Percentiles rank a stretch among this genome's conserved stretches.
Evolutionary conservation across 2,888 invertebrate species (phyloP).

Genomic region (Habrosyne pyritoides): DNA sequence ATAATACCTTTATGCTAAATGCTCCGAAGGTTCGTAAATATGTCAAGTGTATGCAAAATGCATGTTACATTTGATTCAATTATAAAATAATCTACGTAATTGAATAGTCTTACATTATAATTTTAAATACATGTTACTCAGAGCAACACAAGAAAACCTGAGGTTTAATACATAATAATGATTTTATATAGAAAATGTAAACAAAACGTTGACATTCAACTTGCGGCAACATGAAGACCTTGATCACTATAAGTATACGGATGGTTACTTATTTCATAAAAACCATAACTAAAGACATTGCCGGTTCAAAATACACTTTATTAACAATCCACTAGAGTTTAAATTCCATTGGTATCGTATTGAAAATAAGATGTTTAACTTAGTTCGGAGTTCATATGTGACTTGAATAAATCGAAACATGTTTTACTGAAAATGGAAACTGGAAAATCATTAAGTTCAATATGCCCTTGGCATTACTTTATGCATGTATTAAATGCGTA

Average conservation of each 20-base stretch:
- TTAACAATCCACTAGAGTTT: slow-evolving; percentile 14
- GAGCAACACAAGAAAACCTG: not conserved
- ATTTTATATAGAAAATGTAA: slow-evolving; percentile 57
- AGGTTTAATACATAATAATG: slow-evolving; percentile 15
- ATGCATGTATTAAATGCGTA: slow-evolving; percentile 34
- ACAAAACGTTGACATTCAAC: slow-evolving; percentile 78
- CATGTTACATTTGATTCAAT: not conserved
- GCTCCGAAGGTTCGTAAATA: not conserved
- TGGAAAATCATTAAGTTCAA: slow-evolving; percentile 66
- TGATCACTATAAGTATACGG: slow-evolving; percentile 64
- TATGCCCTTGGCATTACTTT: slow-evolving; percentile 74
- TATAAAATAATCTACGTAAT: not conserved
- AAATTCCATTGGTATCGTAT: slow-evolving; percentile 16
- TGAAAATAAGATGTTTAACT: slow-evolving; percentile 26
- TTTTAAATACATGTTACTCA: slow-evolving; percentile 2
- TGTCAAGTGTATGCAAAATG: not conserved
- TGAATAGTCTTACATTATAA: not conserved
- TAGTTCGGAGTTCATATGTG: slow-evolving; percentile 36
- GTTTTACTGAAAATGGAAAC: slow-evolving; percentile 82
- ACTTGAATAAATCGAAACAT: slow-evolving; percentile 55
- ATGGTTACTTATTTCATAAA: slow-evolving; percentile 30
- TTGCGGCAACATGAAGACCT: slow-evolving; percentile 71
- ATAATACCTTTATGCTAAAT: not conserved
- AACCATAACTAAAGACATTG: slow-evolving; percentile 26
- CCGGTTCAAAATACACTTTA: slow-evolving; percentile 36